These are phyloP conservation scores for Lottia gigantea DNA, from an alignment of 2,888 invertebrate species.

Conservation along the genomic window DNA sequence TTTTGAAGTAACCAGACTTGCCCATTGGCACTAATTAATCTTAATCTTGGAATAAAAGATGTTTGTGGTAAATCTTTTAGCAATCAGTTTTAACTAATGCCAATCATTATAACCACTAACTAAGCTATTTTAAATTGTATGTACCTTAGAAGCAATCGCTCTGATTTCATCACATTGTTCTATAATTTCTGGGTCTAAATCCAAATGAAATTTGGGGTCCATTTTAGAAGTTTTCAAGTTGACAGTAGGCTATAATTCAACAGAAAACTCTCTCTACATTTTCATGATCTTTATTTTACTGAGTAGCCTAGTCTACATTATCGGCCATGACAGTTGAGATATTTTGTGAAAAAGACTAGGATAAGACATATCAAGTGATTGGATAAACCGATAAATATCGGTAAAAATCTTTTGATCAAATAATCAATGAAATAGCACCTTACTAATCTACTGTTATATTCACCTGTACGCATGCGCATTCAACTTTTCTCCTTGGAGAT, in stretches of 20 bases:
- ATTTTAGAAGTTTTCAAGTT: slow-evolving; percentile 12
- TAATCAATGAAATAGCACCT: slow-evolving; percentile 32
- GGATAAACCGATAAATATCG: no score
- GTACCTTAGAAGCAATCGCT: slow-evolving; percentile 43
- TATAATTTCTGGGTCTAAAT: slow-evolving; percentile 23
- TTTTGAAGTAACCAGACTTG: no score
- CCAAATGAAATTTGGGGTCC: background rate
- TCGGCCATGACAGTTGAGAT: slow-evolving; percentile 5
- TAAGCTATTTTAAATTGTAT: no score
- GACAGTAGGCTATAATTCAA: no score
- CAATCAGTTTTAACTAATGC: no score
- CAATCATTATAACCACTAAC: no score
- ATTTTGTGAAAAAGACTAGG: no score
- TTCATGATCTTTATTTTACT: background rate
- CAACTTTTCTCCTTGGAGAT: background rate
- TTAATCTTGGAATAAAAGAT: no score
- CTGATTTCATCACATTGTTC: slow-evolving; percentile 41
- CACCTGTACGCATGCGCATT: slow-evolving; percentile 33
- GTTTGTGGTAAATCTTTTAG: no score
- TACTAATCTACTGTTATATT: background rate
- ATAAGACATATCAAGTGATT: no score
- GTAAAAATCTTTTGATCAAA: no score
- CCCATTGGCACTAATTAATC: background rate
- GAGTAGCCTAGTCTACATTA: background rate
- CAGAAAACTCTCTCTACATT: slow-evolving; percentile 22